These are phyloP conservation scores for Pissodes strobi DNA, from an alignment of 1,140 invertebrate genomes.

Conservation along the genomic window DNA sequence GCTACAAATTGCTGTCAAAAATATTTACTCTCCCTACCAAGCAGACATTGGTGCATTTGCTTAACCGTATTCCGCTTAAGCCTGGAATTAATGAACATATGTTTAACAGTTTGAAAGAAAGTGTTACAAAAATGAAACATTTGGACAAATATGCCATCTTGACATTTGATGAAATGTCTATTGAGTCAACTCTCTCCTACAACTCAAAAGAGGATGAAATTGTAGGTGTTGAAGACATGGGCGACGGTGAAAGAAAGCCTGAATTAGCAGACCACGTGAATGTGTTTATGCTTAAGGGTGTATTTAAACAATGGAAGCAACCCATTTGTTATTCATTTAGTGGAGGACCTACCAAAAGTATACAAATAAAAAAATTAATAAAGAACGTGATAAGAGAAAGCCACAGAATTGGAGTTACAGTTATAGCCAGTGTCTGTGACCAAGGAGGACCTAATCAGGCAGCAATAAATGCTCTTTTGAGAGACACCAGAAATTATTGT, in stretches of 20 bases:
- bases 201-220: neutral
- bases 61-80: slow-evolving; percentile 7
- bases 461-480: slow-evolving; percentile 38
- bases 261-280: neutral
- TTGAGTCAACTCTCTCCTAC: neutral
- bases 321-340: neutral
- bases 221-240: neutral
- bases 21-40: slow-evolving; percentile 9
- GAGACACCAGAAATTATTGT: slow-evolving; percentile 1
- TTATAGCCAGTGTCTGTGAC: slow-evolving; percentile 46
- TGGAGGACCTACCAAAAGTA: neutral
- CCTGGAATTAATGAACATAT: slow-evolving; percentile 16
- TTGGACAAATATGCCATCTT: neutral
- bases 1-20: neutral
- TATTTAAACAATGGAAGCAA: neutral
- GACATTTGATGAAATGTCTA: slow-evolving; percentile 28
- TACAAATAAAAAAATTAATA: neutral
- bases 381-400: neutral
- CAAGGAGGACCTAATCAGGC: slow-evolving; percentile 42
- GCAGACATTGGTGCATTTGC: neutral
- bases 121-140: neutral
- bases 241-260: neutral
- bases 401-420: slow-evolving; percentile 25
- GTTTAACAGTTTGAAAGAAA: slow-evolving; percentile 4
- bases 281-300: slow-evolving; percentile 3